Base-by-base conservation (phyloP, 2,113 vertebrate genomes). In the Hystrix brachyura region DNA sequence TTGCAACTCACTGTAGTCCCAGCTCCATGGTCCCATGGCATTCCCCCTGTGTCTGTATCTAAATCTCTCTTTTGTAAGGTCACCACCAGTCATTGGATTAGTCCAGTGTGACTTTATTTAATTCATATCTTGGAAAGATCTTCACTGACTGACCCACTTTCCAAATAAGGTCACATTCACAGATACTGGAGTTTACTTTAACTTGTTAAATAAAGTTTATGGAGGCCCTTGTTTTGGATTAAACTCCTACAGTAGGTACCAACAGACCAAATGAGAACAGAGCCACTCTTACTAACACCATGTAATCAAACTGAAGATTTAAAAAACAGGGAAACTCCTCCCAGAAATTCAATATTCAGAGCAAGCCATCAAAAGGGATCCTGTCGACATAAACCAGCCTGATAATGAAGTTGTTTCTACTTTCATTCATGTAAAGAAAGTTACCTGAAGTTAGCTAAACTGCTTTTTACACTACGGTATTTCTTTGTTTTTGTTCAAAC, bases 21-120 rank as follows among this genome's bases (percentile, higher is more conserved):
- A 1, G 46, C 29, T 51, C 38, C 27, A 23, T 55, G 2, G 19
- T 27, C 34, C 3, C 7, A 0, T 5, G 38, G 29, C 2, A 2
- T 82, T 69, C 46, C 38, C 51, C 43, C 55, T 85, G 4, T 67
- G 62, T 72, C 18, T 27, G n/a, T 43, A 3, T 78, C 76, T 80
- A 23, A 19, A n/a, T 34, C 53, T 84, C 46, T 76, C 46, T 88
- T 92, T 48, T 32, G 51, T 53, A 59, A 92, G 38, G 38, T 34
- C 38, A 32, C 53, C 32, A 27, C 46, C 14, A 43, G 13, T 87
- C 87, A 38, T 3, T 76, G 23, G 5, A 23, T 78, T 81, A 14
- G 7, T 71, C 34, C 43, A 86, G 10, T 32, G 32, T 78, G 60
- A 79, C 55, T 7, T 93, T 17, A 51, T 59, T 87, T 94, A 82